Evolutionary conservation across 2,113 vertebrate species (phyloP).

Genomic region (Albula goreensis): DNA sequence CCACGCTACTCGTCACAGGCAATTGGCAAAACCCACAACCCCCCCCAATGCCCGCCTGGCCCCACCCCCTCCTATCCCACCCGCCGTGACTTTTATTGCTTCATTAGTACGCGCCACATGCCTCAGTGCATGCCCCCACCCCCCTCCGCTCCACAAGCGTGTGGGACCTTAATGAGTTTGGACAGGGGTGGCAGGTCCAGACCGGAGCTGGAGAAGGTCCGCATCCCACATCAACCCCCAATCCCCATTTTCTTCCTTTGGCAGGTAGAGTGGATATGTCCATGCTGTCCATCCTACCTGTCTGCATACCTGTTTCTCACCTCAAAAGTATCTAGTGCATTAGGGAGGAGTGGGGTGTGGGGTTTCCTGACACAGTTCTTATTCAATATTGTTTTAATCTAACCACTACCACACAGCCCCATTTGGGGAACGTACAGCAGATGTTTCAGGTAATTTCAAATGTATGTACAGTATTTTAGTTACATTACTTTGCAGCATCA

Average conservation of each 20-base stretch:
- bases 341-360: neutral
- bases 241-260: neutral
- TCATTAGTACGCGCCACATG: slow-evolving; percentile 91
- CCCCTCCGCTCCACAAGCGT: slow-evolving; percentile 23
- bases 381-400: neutral
- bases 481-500: neutral
- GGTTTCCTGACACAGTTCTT: neutral
- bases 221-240: no score
- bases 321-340: neutral
- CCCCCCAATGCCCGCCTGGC: slow-evolving; percentile 9
- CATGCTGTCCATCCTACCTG: neutral
- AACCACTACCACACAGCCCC: neutral
- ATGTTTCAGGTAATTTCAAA: neutral
- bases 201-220: neutral
- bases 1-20: slow-evolving; percentile 68
- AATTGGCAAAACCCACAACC: slow-evolving; percentile 36
- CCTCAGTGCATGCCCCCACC: slow-evolving; percentile 69
- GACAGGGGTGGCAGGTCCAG: neutral
- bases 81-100: slow-evolving; percentile 92
- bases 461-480: neutral
- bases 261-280: neutral
- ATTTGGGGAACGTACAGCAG: neutral
- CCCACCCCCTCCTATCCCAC: slow-evolving; percentile 59
- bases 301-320: neutral
- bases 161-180: slow-evolving; percentile 18